These are phyloP conservation scores for Neodiprion pinetum DNA, from an alignment of 1,140 invertebrate genomes.

Conservation along the genomic window DNA sequence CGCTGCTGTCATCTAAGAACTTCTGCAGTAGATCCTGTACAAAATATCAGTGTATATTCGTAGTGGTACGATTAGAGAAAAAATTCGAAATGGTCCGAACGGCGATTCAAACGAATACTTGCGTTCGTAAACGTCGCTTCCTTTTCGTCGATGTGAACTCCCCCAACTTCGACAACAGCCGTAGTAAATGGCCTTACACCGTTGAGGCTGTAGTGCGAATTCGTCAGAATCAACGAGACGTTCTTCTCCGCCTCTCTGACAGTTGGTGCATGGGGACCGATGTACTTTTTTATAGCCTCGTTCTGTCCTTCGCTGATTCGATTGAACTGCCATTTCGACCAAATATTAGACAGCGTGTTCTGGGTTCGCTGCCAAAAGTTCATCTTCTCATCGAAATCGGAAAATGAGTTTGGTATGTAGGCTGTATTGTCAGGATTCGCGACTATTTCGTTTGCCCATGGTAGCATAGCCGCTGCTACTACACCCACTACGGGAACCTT, in stretches of 20 bases:
- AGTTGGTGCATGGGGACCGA: constrained; percentile 55
- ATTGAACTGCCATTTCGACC: constrained; percentile 20
- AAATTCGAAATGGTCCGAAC: not conserved
- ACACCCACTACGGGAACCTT: constrained; percentile 67
- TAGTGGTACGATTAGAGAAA: not conserved
- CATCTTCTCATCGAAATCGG: constrained; percentile 66
- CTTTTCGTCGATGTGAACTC: constrained; percentile 33
- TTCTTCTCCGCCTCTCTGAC: constrained; percentile 65
- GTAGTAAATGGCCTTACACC: constrained; percentile 44
- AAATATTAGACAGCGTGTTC: constrained; percentile 55
- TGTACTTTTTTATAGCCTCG: constrained; percentile 55
- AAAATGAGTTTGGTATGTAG: constrained; percentile 67
- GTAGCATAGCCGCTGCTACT: constrained; percentile 65
- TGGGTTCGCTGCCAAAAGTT: constrained; percentile 64
- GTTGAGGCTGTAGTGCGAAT: constrained; percentile 66
- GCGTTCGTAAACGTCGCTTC: constrained; percentile 3
- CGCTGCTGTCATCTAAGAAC: constrained; percentile 69
- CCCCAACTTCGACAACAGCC: constrained; percentile 67
- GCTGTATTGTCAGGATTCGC: constrained; percentile 67
- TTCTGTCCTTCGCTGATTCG: constrained; percentile 40
- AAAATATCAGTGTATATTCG: constrained; percentile 21
- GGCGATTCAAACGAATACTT: not conserved
- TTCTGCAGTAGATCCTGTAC: constrained; percentile 67
- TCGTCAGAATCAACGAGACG: constrained; percentile 67
- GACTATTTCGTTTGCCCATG: constrained; percentile 68